Percentiles rank a stretch among this genome's conserved stretches.
These are phyloP conservation scores for Sebastes goodei DNA, from an alignment of 2,797 vertebrate genomes.

Conservation along the genomic window DNA sequence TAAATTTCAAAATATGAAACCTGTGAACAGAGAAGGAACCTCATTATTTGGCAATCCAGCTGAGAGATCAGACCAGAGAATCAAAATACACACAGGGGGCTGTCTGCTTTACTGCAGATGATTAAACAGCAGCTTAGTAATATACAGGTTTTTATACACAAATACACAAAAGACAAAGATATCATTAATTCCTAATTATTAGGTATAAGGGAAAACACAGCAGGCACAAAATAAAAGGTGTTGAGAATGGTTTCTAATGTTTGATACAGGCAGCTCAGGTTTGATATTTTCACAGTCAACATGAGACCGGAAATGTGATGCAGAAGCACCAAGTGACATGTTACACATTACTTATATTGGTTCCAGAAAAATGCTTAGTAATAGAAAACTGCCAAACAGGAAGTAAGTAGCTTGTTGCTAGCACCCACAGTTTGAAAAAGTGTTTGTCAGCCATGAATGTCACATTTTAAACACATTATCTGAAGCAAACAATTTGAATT, in stretches of 20 bases:
- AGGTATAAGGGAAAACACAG: neutral
- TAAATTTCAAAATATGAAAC: conserved; percentile 99
- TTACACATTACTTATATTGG: neutral
- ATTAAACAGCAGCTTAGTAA: neutral
- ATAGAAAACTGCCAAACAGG: neutral
- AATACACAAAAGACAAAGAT: neutral
- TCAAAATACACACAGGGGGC: neutral
- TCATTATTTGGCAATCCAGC: neutral
- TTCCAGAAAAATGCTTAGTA: neutral
- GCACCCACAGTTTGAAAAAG: neutral
- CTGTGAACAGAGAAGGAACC: conserved; percentile 68
- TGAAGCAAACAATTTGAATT: neutral
- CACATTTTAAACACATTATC: neutral
- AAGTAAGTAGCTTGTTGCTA: neutral
- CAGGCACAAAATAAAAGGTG: neutral
- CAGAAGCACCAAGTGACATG: neutral
- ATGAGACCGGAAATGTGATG: conserved; percentile 11
- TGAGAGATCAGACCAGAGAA: neutral
- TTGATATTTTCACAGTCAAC: neutral
- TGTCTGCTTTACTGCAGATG: neutral
- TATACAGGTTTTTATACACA: neutral
- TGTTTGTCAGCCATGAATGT: neutral
- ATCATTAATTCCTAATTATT: neutral
- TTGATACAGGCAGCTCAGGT: neutral
- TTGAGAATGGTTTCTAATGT: neutral